phyloP scores from a whole-genome alignment of 2,888 invertebrate species.

The Rhamphomyia laevipes region DNA sequence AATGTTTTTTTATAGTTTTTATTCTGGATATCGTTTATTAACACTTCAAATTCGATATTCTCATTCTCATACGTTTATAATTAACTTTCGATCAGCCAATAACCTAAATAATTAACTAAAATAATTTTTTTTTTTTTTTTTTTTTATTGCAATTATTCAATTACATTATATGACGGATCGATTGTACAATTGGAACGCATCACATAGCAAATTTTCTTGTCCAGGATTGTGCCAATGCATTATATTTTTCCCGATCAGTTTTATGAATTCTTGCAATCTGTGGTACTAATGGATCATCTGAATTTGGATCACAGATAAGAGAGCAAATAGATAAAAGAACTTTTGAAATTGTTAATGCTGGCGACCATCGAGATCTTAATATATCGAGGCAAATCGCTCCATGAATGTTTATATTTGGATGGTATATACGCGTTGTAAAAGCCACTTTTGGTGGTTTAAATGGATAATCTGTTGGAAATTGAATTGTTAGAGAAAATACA shows the following conservation, averaged over 20 bases:
- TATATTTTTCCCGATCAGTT: conserved; percentile 95
- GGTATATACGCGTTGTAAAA: conserved; percentile 98
- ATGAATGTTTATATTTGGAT: conserved; percentile 99
- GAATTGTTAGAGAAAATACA: conserved; percentile 95
- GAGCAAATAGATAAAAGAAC: conserved; percentile 98
- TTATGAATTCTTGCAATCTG: conserved; percentile 99
- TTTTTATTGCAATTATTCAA: too few relatives aligned
- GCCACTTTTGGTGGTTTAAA: conserved; percentile 99
- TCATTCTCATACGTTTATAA: too few relatives aligned
- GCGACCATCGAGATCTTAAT: conserved; percentile 95
- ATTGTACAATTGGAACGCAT: conserved; percentile 48
- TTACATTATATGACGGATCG: conserved; percentile 35
- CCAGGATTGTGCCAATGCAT: conserved; percentile 96
- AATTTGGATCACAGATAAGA: conserved; percentile 95
- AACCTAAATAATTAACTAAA: too few relatives aligned
- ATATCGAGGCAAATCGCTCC: conserved; percentile 99
- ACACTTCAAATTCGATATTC: too few relatives aligned
- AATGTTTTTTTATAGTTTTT: too few relatives aligned
- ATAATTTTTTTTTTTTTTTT: too few relatives aligned
- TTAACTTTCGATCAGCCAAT: too few relatives aligned
- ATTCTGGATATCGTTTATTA: too few relatives aligned
- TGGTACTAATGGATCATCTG: conserved; percentile 95
- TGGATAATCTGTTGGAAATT: conserved; percentile 98
- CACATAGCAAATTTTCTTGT: conserved; percentile 98
- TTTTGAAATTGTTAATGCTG: conserved; percentile 97